A percentile compares a stretch with the other conserved stretches of the same genome.
These are phyloP conservation scores for Thaumatotibia leucotreta DNA, from an alignment of 1,140 invertebrate genomes.

Conservation along the genomic window DNA sequence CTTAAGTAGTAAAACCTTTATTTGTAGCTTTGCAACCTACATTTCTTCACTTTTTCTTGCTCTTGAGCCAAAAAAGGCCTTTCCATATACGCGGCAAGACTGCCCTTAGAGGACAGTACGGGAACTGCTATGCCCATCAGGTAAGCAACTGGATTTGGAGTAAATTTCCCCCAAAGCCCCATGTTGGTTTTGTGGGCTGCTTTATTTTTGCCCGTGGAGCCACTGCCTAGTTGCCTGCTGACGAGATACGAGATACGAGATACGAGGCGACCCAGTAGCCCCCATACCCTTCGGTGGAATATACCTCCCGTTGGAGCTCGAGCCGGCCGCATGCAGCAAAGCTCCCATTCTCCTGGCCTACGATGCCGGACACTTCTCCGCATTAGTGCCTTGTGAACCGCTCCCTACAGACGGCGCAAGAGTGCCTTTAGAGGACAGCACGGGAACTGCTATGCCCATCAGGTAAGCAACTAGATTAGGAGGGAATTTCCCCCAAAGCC, in stretches of 20 bases:
- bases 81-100: conserved; percentile 54
- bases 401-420: conserved; percentile 56
- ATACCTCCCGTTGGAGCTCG: conserved; percentile 89
- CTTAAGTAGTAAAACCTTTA: no score
- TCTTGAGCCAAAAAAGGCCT: conserved; percentile 80
- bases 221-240: no score
- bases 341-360: conserved; percentile 90
- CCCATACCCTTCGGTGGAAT: conserved; percentile 95
- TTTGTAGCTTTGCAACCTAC: no score
- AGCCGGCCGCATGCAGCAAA: conserved; percentile 82
- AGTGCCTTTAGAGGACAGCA: conserved; percentile 51
- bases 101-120: conserved; percentile 49
- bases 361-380: conserved; percentile 94
- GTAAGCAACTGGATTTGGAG: no score
- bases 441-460: conserved; percentile 53
- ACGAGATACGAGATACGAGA: no score
- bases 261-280: conserved; percentile 90
- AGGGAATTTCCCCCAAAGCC: no score
- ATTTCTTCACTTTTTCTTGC: no score
- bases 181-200: no score
- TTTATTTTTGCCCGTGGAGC: no score
- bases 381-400: conserved; percentile 87
- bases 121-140: conserved; percentile 53
- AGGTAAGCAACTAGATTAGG: conserved; percentile 53
- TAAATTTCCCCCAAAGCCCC: no score